Evolutionary conservation across 2,888 invertebrate genomes (phyloP), one percentile per base, ranked within the genome.

Genomic region (Ernsta delagoae): DNA sequence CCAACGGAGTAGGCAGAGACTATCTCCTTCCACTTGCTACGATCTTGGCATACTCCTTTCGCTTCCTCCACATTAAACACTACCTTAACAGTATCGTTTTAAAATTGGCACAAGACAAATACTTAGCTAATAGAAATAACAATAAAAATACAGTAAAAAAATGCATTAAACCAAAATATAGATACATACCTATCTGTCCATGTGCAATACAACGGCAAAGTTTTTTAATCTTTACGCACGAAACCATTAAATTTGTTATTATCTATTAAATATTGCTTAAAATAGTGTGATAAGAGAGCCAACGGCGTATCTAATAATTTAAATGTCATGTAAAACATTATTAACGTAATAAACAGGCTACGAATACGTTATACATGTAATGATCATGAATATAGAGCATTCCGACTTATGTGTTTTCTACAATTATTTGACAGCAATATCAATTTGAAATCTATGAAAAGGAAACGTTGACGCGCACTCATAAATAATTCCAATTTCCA

Each of bases 391-490:
- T 60, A 59, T 53, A 65, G 39, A 66, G 60, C 41, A 34, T 16
- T 50, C 11, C 34, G 31, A 59, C 31, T 53, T 34, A 64, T 64
- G 41, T 59, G 48, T 65, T 57, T n/a, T 41, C 41, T 50, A 24
- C 41, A n/a, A 60, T 34, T 16, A 7, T 16, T 39, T 45, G 54
- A 61, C 61, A 67, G 56, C 12, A 16, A 24, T 34, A 61, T 67
- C 56, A 45, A 61, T 67, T 39, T 56, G 43, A 56, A 61, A 41
- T 53, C 41, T 53, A 60, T 53, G 41, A 34, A 56, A 56, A 60
- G 66, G 59, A 66, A 66, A 60, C 43, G 12, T 43, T 5, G 67
- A 56, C 61, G 53, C 45, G 16, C 41, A 43, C n/a, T 67, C 67
- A 67, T 67, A 45, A 67, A 67, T 61, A 56, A 67, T 36, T 48